Percentiles rank a stretch among this genome's conserved stretches.
Evolutionary conservation across 2,113 vertebrate species (phyloP).

Genomic region (Rhegmatorhina hoffmannsi): DNA sequence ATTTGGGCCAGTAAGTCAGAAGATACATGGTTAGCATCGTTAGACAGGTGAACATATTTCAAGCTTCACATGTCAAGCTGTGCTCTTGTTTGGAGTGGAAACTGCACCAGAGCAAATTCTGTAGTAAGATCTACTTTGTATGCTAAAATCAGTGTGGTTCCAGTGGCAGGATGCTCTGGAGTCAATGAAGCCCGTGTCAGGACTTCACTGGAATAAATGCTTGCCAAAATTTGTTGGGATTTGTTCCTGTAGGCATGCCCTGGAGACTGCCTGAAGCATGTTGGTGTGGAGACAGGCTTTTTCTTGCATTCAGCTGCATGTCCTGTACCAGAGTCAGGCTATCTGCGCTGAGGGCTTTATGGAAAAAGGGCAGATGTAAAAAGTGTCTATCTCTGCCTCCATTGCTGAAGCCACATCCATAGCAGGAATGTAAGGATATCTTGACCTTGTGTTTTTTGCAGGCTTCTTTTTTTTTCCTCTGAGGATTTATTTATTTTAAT

Average conservation of each 20-base stretch:
- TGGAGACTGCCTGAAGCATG: background rate
- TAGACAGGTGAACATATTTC: background rate
- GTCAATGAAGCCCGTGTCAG: background rate
- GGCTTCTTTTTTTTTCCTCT: background rate
- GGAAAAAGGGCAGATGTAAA: background rate
- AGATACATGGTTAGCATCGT: background rate
- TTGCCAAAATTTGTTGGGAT: background rate
- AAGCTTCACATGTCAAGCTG: background rate
- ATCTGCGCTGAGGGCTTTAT: background rate
- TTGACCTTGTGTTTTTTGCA: background rate
- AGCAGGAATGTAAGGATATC: background rate
- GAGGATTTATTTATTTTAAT: background rate
- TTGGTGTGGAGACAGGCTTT: background rate
- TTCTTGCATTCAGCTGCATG: background rate
- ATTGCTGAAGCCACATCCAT: background rate
- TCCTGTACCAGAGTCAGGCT: background rate
- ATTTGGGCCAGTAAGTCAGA: background rate
- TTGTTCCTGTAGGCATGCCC: background rate
- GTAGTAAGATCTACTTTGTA: background rate
- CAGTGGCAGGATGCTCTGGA: background rate
- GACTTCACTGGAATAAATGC: background rate
- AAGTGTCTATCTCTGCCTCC: background rate
- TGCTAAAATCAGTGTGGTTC: background rate
- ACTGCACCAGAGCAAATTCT: background rate
- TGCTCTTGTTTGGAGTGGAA: background rate